Evolutionary conservation across 2,113 vertebrate species (phyloP).

Genomic region (Meles meles): DNA sequence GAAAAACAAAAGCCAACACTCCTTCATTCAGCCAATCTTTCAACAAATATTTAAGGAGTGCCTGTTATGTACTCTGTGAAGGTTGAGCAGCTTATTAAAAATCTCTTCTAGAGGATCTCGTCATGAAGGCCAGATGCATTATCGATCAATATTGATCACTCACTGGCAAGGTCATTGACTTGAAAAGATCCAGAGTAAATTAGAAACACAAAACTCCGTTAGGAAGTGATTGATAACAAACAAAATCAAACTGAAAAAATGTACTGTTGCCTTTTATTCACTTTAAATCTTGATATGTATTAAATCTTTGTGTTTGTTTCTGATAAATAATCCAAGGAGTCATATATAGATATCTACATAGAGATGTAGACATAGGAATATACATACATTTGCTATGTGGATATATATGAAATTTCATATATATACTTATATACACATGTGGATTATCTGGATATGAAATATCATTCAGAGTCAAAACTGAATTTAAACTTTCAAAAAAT

Average conservation of each 20-base stretch:
- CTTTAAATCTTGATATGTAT: not conserved
- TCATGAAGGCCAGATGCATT: conserved; percentile 3
- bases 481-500: not conserved
- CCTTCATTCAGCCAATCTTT: not conserved
- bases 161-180: conserved; percentile 19
- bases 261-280: not conserved
- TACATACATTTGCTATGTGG: not conserved
- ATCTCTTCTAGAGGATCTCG: not conserved
- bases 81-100: conserved; percentile 12
- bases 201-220: conserved; percentile 13
- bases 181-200: not conserved
- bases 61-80: not conserved
- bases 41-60: not conserved
- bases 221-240: not conserved
- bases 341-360: not conserved
- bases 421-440: not conserved
- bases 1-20: not conserved
- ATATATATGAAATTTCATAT: not conserved
- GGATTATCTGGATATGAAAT: not conserved
- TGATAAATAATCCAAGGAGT: not conserved
- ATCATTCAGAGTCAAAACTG: not conserved
- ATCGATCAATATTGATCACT: conserved; percentile 27
- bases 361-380: not conserved
- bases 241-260: conserved; percentile 24
- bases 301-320: not conserved